phyloP scores from a whole-genome alignment of 2,888 invertebrate species.

The Junonia oenone region DNA sequence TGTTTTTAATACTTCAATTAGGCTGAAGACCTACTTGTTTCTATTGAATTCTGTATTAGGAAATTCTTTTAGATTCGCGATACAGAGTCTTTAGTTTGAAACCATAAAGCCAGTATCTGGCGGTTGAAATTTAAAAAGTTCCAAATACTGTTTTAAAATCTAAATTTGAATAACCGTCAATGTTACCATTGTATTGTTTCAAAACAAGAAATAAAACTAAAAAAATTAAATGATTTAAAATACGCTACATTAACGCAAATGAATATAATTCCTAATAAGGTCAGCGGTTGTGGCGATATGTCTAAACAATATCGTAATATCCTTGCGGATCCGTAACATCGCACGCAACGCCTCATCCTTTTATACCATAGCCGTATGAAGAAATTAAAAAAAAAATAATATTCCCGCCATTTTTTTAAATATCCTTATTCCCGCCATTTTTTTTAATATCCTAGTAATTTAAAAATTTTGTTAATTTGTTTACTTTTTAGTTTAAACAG shows the following conservation, averaged over 20 bases:
- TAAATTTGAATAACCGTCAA: background rate
- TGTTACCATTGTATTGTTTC: no score
- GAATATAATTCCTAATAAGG: background rate
- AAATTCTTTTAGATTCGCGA: background rate
- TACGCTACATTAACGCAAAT: slow-evolving; percentile 27
- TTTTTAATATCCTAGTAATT: background rate
- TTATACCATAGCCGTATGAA: background rate
- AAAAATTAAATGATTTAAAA: background rate
- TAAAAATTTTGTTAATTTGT: background rate
- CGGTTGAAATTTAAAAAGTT: no score
- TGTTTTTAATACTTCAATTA: background rate
- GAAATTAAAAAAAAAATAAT: background rate
- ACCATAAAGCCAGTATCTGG: no score
- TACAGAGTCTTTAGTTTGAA: background rate
- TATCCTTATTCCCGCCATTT: background rate
- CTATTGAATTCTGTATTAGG: background rate
- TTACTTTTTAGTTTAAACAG: no score
- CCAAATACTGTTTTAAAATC: background rate
- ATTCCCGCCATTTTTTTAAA: no score
- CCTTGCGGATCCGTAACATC: background rate
- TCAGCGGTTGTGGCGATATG: slow-evolving; percentile 1
- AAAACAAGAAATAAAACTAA: background rate
- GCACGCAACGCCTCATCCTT: slow-evolving; percentile 1
- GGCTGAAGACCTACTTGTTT: background rate
- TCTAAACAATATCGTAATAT: slow-evolving; percentile 3